Evolutionary conservation across 2,888 invertebrate species (phyloP).

Genomic region (Acronicta leporina): DNA sequence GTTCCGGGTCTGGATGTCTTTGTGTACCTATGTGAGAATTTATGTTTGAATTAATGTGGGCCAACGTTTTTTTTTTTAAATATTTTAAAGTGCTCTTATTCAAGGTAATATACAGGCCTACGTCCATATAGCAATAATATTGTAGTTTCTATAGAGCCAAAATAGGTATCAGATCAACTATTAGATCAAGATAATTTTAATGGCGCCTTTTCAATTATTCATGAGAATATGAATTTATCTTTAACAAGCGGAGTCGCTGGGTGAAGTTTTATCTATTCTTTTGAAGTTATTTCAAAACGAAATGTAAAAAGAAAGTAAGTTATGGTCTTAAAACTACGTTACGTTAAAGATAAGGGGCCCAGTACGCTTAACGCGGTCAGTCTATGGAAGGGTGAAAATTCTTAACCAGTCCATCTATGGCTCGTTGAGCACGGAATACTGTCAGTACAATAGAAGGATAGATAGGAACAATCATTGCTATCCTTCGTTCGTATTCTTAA

Average conservation of each 20-base stretch:
- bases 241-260: constrained; percentile 35
- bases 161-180: constrained; percentile 32
- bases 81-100: neutral
- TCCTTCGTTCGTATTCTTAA: no score
- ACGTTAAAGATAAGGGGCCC: no score
- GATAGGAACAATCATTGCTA: no score
- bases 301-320: constrained; percentile 47
- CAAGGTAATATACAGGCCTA: neutral
- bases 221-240: constrained; percentile 37
- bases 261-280: constrained; percentile 30
- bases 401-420: no score
- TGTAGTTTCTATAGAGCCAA: constrained; percentile 7
- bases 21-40: no score
- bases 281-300: constrained; percentile 34
- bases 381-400: no score
- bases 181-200: constrained; percentile 36
- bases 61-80: no score
- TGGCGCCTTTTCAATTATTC: constrained; percentile 43
- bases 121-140: neutral
- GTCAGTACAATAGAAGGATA: no score
- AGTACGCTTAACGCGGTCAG: no score
- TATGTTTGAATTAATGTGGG: no score
- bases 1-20: no score
- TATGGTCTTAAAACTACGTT: neutral
- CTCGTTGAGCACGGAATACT: no score